A percentile compares a stretch with the other conserved stretches of the same genome.
Conservation (phyloP, 1,140 invertebrate genomes). For the Bacillus rossius region DNA sequence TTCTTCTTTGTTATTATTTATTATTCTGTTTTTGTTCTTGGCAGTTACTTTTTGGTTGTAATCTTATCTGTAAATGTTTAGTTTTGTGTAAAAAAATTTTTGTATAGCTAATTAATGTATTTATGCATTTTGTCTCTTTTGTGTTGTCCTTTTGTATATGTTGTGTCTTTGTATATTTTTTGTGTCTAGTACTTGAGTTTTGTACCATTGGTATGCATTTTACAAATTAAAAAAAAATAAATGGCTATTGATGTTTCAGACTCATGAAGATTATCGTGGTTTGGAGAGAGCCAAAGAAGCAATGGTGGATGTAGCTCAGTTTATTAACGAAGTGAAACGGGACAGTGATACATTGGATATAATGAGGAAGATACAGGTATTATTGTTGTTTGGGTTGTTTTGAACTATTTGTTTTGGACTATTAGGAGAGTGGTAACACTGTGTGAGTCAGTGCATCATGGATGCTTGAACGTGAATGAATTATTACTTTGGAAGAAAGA, state of each 20-base stretch:
- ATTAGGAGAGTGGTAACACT: not conserved
- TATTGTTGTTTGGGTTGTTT: not conserved
- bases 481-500: not conserved
- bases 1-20: too few species aligned
- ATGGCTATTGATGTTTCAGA: constrained; percentile 43
- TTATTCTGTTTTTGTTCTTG: too few species aligned
- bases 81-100: too few species aligned
- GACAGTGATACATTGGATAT: constrained; percentile 91
- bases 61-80: too few species aligned
- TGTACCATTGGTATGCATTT: too few species aligned
- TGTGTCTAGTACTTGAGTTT: too few species aligned
- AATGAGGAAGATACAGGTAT: constrained; percentile 81
- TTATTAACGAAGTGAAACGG: constrained; percentile 97
- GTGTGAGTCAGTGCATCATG: not conserved
- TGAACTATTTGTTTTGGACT: not conserved
- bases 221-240: too few species aligned
- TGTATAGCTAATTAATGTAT: too few species aligned
- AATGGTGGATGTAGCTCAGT: constrained; percentile 95
- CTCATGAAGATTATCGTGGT: constrained; percentile 74
- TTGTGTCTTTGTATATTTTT: too few species aligned
- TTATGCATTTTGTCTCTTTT: too few species aligned
- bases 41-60: too few species aligned
- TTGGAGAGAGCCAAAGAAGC: constrained; percentile 87
- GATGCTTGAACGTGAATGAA: not conserved
- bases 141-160: too few species aligned